Base-by-base conservation (phyloP, 2,113 vertebrate genomes). In the Dipodomys merriami region DNA sequence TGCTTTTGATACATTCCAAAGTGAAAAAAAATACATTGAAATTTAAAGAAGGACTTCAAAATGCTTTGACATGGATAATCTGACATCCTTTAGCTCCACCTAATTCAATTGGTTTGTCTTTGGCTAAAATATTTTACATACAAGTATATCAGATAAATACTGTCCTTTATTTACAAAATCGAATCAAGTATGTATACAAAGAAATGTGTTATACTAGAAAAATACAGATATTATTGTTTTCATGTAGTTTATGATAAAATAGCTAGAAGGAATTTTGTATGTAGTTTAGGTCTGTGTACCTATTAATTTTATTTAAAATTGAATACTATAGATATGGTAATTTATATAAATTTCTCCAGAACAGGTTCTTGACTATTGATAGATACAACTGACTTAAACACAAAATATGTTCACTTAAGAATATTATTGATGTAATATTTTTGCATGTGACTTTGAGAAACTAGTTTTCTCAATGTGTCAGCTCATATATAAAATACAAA, bases 11-110 rank as follows among this genome's bases (percentile, higher is more conserved):
- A 44, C 1, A 82, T 87, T 95, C 35, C 1, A 68, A 83, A 64
- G 67, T 20, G 60, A 30, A 89, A 27, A 91, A 81, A 88, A 71
- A 23, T 46, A 49, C 78, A 87, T 20, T n/a, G 7, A 78, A 84
- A 87, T 57, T 53, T 93, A 35, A 94, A 90, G n/a, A 30, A 89
- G 30, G 7, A 2, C 49, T 64, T 64, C 85, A 85, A 91, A 67
- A 69, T n/a, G 15, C 3, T n/a, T 91, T 73, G 30, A 44, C 79
- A 19, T 10, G 20, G 10, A 69, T 60, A 76, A 71, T 44, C 35
- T 23, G 68, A 16, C 3, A 39, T 46, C 9, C 39, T 65, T 69
- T 86, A 73, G 6, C 15, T 69, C 35, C 16, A 49, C 16, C 77
- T 33, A 67, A 6, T 60, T 67, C 30, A 79, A 18, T n/a, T 27